A percentile compares a stretch with the other conserved stretches of the same genome.
Evolutionary conservation across 2,797 vertebrate species (phyloP).

Genomic region (Microctenopoma stevenorrisi): DNA sequence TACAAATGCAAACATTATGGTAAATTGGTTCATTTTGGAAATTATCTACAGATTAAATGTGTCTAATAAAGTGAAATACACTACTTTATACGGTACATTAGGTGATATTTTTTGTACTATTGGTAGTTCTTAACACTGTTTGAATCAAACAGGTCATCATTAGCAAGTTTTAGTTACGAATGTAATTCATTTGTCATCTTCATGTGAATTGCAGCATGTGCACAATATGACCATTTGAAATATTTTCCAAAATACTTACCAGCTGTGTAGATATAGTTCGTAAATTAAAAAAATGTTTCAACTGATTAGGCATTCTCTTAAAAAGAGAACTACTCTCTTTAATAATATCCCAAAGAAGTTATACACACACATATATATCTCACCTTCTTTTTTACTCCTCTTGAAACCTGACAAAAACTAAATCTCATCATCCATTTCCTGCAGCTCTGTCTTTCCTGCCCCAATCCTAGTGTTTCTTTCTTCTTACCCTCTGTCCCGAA

Average conservation of each 20-base stretch:
- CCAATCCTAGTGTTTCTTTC: constrained; percentile 44
- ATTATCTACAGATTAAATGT: constrained; percentile 35
- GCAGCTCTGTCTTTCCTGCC: constrained; percentile 17
- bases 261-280: not conserved
- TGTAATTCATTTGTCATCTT: no score
- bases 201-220: no score
- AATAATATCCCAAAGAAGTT: no score
- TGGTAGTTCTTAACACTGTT: no score
- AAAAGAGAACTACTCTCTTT: no score
- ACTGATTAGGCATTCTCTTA: not conserved
- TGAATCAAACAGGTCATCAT: no score
- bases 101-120: constrained; percentile 2
- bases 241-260: no score
- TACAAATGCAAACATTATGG: constrained; percentile 20
- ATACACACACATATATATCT: no score
- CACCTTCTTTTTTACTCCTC: no score
- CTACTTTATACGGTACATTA: constrained; percentile 6
- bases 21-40: constrained; percentile 15
- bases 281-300: not conserved
- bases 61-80: constrained; percentile 30
- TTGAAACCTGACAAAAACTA: constrained; percentile 1
- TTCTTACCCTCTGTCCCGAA: constrained; percentile 33
- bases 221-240: no score
- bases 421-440: constrained; percentile 19
- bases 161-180: no score